These are phyloP conservation scores for Luscinia luscinia DNA, from an alignment of 2,797 vertebrate species.

Conservation along the genomic window DNA sequence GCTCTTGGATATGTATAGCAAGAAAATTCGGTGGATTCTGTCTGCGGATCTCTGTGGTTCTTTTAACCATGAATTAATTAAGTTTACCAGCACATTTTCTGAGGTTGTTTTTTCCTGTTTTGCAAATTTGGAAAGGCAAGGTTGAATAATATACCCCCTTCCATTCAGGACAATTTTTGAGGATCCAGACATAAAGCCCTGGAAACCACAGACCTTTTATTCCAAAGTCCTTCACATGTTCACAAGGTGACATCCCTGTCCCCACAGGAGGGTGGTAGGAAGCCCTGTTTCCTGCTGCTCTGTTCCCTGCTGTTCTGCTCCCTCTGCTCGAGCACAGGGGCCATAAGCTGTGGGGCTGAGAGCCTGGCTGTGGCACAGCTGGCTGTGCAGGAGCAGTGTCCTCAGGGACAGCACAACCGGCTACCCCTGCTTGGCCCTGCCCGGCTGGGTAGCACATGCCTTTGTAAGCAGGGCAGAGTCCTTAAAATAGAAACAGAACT, in stretches of 20 bases:
- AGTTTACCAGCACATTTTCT: background rate
- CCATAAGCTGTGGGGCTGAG: background rate
- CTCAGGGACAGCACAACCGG: background rate
- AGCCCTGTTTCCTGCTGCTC: background rate
- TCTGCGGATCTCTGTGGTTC: background rate
- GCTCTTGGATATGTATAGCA: background rate
- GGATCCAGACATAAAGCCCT: background rate
- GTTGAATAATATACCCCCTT: background rate
- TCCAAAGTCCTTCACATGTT: background rate
- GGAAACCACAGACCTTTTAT: background rate
- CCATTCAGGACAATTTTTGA: background rate
- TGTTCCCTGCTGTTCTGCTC: background rate
- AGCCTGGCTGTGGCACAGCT: background rate
- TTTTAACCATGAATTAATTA: background rate
- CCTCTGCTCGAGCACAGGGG: background rate
- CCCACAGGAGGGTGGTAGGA: background rate
- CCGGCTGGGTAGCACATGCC: fast-evolving
- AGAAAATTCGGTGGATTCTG: background rate
- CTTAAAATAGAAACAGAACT: background rate
- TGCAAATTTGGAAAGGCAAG: background rate
- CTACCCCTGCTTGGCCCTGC: background rate
- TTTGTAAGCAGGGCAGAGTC: background rate
- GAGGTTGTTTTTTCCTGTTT: background rate
- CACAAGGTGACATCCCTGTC: background rate
- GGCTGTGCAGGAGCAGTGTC: background rate